Base-by-base conservation (phyloP, 1,140 invertebrate genomes). In the Drosophila sucinea region DNA sequence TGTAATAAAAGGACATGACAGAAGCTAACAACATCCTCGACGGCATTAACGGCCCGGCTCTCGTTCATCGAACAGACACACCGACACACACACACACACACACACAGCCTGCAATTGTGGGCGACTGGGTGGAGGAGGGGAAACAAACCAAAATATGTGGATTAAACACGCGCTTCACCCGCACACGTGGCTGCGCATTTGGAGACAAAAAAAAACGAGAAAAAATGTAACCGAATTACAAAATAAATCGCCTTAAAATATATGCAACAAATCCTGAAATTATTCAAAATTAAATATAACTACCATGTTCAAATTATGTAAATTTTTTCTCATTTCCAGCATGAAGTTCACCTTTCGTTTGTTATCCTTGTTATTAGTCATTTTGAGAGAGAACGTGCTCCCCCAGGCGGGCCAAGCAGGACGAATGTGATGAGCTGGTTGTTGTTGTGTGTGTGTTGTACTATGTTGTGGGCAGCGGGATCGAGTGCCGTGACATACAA, bases 281-380 rank as follows among this genome's bases (percentile, higher is more conserved):
- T 81, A 81, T 77, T 77, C 63, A 81, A 77, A 77, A 74, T 77
- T 77, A 81, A 74, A 77, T 70, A 77, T 62, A 81, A 77, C 73
- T 81, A 70, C 67, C 67, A 11, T 62, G 65, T 62, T 70, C 61
- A 75, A 75, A 81, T 78, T 71, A 81, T 73, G 78, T 47, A 77
- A 73, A 81, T 81, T 73, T 61, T 61, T 56, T 61, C 38, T 60
- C 69, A 60, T 67, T 79, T 63, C 55, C 62, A 65, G 44, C 44
- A 35, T 33, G 27, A 11, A 73, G 44, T 72, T 70, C 66, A 70
- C 73, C 73, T 70, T 77, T 75, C 38, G 62, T 44, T 58, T 74
- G 55, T 44, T 65, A 64, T 72, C 69, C 64, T 47, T 75, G 32
- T 62, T 76, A 58, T 63, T 58, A 64, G 61, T 76, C 72, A 80